Evolutionary conservation across 2,113 vertebrate species (phyloP).

Genomic region (Neomonachus schauinslandi): DNA sequence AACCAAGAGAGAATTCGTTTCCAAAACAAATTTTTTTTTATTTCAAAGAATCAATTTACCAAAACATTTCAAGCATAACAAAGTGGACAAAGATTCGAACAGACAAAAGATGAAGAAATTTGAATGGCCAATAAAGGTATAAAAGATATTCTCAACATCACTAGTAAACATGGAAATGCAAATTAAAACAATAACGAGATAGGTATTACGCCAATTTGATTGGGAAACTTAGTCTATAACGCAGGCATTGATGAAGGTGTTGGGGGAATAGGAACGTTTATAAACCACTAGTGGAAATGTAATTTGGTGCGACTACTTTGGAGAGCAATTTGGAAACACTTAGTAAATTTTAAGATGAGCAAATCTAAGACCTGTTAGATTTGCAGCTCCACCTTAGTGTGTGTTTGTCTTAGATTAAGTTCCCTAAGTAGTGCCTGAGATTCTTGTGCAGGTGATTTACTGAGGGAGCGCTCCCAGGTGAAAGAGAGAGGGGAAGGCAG

Average conservation of each 20-base stretch:
- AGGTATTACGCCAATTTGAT: neutral
- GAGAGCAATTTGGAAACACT: slow-evolving; percentile 49
- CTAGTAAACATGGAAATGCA: neutral
- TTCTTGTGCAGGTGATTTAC: neutral
- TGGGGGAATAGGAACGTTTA: neutral
- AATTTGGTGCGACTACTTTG: neutral
- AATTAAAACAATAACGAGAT: slow-evolving; percentile 6
- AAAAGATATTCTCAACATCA: neutral
- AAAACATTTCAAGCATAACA: neutral
- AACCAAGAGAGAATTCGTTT: slow-evolving; percentile 17
- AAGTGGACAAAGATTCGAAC: neutral
- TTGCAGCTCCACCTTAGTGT: neutral
- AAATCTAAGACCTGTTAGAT: neutral
- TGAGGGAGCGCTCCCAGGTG: neutral
- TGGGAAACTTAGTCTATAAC: neutral
- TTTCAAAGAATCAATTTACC: neutral
- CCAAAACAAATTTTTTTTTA: neutral
- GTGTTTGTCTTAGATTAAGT: neutral
- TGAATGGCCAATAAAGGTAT: neutral
- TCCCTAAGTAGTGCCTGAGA: neutral
- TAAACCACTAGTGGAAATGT: neutral
- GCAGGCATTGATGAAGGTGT: neutral
- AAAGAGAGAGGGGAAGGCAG: neutral
- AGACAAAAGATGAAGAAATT: neutral
- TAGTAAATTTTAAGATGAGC: neutral